These are phyloP conservation scores for Heteromurus nitidus DNA, from an alignment of 2,888 invertebrate genomes.

Conservation along the genomic window DNA sequence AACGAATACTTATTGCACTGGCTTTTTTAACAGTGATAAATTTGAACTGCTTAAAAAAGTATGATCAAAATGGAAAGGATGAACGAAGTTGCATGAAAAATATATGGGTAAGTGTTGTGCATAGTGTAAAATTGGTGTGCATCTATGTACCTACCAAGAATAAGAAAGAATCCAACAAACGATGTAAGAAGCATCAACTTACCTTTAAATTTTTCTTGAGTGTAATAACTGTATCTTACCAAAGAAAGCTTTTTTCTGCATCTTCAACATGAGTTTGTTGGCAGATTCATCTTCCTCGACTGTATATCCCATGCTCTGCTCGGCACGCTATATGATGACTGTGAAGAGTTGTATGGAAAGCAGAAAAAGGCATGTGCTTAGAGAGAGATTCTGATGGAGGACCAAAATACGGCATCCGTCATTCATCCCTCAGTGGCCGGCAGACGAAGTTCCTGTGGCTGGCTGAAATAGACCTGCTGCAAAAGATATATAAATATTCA, in stretches of 20 bases:
- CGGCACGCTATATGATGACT: too few species aligned
- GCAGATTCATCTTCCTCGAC: not conserved
- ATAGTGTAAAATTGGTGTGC: not conserved
- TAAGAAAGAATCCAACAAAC: too few species aligned
- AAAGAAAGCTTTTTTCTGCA: constrained; percentile 31
- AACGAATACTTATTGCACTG: not conserved
- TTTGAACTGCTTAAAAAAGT: not conserved
- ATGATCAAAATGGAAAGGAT: not conserved
- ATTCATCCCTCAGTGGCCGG: constrained; percentile 57
- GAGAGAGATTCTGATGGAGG: constrained; percentile 17
- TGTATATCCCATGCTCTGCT: not conserved
- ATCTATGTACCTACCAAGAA: too few species aligned
- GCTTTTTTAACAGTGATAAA: constrained; percentile 3
- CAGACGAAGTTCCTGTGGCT: constrained; percentile 57
- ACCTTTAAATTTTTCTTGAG: constrained; percentile 2
- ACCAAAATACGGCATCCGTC: constrained; percentile 54
- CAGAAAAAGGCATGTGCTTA: not conserved
- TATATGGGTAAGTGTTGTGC: not conserved
- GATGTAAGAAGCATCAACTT: constrained; percentile 19
- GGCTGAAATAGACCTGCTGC: too few species aligned
- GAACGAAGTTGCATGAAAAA: not conserved
- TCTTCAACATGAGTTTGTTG: constrained; percentile 18
- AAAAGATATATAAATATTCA: too few species aligned
- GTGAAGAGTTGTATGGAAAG: too few species aligned
- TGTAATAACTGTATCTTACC: constrained; percentile 52